Evolutionary conservation across 2,113 vertebrate genomes (phyloP), one percentile per base, ranked within the genome.

Genomic region (Rhynchopsitta pachyrhyncha): DNA sequence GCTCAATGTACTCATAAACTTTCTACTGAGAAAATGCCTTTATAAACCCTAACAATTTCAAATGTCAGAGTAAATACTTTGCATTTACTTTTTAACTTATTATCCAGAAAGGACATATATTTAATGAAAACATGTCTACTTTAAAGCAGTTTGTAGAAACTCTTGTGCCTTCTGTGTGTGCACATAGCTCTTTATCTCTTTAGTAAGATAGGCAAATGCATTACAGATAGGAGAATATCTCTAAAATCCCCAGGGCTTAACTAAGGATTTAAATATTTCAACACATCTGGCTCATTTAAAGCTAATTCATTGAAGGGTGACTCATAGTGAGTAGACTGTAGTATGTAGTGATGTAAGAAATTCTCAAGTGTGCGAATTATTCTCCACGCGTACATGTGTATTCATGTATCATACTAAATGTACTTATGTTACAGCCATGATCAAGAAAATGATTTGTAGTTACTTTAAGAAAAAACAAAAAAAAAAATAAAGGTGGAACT

Each of bases 211-310:
- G 11, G 52, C 33, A 66, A 52, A 75, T 69, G 35, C 35, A 60
- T 75, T 90, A 59, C 55, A 41, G 62, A 47, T 79, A 87, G 42
- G 68, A 76, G 55, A 84, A 22, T 81, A 29, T 71, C 80, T 89
- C 69, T 87, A 5, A 67, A 75, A 84, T 86, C 86, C 79, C 82
- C 5, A 53, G 88, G 68, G 91, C 59, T 86, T 92, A 85, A 80
- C 84, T 90, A 88, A 44, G 70, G 91, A 55, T 75, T 93, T 78
- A 90, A 96, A 89, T 93, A 68, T 96, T 96, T 96, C 86, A 93
- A n/a, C 78, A 81, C 92, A 79, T 91, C 86, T 88, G 88, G 55
- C 82, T 96, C 80, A 75, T 93, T 97, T 93, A 79, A 62, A 84
- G 83, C 64, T 66, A 88, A 69, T 77, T 69, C 75, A 79, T 46